phyloP scores from a whole-genome alignment of 2,797 vertebrate species.

The Atherinosoma microstoma region DNA sequence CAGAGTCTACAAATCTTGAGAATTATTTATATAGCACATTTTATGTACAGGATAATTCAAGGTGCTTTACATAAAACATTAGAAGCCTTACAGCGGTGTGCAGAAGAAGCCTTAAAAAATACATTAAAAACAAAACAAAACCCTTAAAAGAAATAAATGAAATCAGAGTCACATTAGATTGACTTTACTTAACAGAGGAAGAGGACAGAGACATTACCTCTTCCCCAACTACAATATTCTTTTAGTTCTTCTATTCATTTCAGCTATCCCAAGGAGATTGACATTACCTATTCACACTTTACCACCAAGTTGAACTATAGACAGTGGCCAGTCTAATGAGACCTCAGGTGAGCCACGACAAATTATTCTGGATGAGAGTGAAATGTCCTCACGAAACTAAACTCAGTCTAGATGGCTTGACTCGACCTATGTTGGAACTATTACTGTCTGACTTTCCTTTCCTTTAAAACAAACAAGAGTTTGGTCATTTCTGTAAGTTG shows the following conservation, averaged over 20 bases:
- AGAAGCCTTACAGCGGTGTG: no score
- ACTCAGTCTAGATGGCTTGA: background rate
- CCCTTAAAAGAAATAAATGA: no score
- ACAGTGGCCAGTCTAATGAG: background rate
- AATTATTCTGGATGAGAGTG: background rate
- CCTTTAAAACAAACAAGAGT: background rate
- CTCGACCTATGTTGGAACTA: background rate
- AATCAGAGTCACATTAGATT: background rate
- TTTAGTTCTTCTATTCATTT: background rate
- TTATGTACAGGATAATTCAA: no score
- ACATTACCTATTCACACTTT: background rate
- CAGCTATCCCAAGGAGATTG: background rate
- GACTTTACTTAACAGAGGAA: background rate
- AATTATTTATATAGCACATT: no score
- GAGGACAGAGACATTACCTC: background rate
- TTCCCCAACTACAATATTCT: background rate
- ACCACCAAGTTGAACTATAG: background rate
- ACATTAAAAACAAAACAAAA: no score
- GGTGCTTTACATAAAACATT: no score
- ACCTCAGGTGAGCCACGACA: background rate
- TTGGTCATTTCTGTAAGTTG: background rate
- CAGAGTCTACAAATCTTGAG: no score
- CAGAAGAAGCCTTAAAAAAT: no score
- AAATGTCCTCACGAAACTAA: background rate
- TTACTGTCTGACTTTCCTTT: background rate